A percentile compares a stretch with the other conserved stretches of the same genome.
Evolutionary conservation across 2,888 invertebrate species (phyloP).

Genomic region (Tillus elongatus): DNA sequence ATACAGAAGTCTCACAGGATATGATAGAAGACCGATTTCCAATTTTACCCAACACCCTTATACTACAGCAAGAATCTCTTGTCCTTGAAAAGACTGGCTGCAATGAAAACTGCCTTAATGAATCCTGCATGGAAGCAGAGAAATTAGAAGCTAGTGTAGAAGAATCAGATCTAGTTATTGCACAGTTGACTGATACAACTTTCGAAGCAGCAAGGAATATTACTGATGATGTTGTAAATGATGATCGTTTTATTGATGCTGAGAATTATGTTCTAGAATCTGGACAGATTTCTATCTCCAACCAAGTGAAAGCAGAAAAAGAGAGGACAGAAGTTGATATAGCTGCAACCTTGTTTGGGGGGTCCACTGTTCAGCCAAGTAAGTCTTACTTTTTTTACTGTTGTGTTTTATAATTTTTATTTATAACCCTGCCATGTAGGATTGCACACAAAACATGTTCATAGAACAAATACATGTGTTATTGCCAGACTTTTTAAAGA

Average conservation of each 20-base stretch:
- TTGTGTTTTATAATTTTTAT: conserved; percentile 1
- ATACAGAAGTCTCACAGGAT: conserved; percentile 12
- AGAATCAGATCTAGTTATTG: conserved; percentile 40
- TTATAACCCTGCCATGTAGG: too few relatives aligned
- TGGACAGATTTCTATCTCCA: conserved; percentile 42
- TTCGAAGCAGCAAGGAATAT: conserved; percentile 30
- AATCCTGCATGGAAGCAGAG: conserved; percentile 31
- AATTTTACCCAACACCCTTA: conserved; percentile 38
- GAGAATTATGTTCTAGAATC: conserved; percentile 68
- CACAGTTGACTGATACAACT: conserved; percentile 26
- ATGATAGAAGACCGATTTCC: conserved; percentile 24
- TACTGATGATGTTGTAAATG: conserved; percentile 47
- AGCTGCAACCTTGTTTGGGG: conserved; percentile 39
- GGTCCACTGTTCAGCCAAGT: conserved; percentile 17
- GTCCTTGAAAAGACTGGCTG: conserved; percentile 36
- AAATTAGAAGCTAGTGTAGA: conserved; percentile 40
- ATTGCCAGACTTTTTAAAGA: conserved; percentile 8
- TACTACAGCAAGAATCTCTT: conserved; percentile 37
- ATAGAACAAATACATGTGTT: too few relatives aligned
- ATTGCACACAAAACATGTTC: too few relatives aligned
- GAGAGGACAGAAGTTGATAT: conserved; percentile 34
- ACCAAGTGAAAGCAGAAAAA: conserved; percentile 24
- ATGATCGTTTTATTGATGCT: conserved; percentile 67
- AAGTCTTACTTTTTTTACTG: neutral
- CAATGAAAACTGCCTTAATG: conserved; percentile 36